Evolutionary conservation across 2,113 vertebrate species (phyloP).

Genomic region (Sinocyclocheilus maitianheensis): DNA sequence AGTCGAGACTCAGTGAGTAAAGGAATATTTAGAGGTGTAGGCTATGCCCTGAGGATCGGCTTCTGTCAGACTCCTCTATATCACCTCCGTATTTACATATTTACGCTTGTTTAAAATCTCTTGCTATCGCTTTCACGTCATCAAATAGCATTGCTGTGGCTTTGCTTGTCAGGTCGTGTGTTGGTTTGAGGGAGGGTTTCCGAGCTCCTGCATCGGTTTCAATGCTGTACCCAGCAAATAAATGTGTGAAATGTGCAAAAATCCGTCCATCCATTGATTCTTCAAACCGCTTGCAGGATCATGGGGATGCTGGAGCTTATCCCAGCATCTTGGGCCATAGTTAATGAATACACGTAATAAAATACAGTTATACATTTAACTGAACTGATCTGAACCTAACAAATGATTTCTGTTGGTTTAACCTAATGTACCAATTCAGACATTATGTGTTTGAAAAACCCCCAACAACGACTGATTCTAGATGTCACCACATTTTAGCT

Average conservation of each 20-base stretch:
- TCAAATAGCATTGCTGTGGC: neutral
- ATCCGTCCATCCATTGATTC: neutral
- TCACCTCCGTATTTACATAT: neutral
- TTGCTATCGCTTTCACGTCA: neutral
- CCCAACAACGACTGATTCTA: too few species aligned
- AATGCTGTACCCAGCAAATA: neutral
- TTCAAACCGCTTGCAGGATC: neutral
- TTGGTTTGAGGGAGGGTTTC: neutral
- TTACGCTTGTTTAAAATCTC: neutral
- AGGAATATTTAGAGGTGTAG: neutral
- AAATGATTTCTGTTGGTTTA: too few species aligned
- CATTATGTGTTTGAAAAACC: too few species aligned
- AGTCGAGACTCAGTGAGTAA: neutral
- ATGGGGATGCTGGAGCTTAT: neutral
- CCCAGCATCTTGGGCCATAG: neutral
- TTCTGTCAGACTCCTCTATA: neutral
- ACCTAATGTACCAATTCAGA: too few species aligned
- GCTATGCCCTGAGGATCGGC: neutral
- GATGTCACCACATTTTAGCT: too few species aligned
- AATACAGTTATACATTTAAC: neutral
- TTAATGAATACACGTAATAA: neutral
- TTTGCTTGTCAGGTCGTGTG: constrained; percentile 15
- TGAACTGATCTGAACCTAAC: neutral
- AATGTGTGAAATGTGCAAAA: neutral
- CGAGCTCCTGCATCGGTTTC: neutral